Evolutionary conservation across 2,888 invertebrate genomes (phyloP), one percentile per base, ranked within the genome.

Genomic region (Spodoptera exigua): DNA sequence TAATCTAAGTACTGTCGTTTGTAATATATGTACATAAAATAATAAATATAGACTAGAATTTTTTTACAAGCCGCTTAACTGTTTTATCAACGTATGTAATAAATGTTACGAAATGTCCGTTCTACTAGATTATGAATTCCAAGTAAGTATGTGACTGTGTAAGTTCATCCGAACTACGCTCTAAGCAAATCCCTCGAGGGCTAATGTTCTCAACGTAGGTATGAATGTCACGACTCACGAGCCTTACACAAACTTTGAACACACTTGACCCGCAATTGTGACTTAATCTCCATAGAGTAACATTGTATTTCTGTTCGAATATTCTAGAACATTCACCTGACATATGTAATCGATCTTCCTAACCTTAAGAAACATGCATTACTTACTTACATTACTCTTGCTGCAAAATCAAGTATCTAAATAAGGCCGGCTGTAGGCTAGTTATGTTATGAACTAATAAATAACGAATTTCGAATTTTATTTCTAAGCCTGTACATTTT

Each of bases 21-120:
- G 91, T 91, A 91, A 87, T 81, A 92, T 92, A 92, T 91, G 91
- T 93, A 93, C 73, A 93, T 90, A 40, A 64, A 59, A 55, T 34
- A 75, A 79, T 82, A 79, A 77, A 61, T 87, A 59, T 68, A 89
- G 84, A 73, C 63, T 89, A 89, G 84, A 79, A 0, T 86, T 88
- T 88, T 89, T 90, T 89, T 90, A 89, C 83, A 83, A 84, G 76
- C 82, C 76, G 85, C 86, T 89, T 86, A 74, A 80, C 74, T 70
- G 47, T 68, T 76, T 73, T 64, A 56, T 75, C 51, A 34, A 69
- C 46, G 63, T 74, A 54, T 71, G 41, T 74, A 65, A 78, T 78
- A 81, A 80, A 75, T 77, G 68, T 78, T 70, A 72, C 54, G 56
- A 75, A 72, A 68, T 73, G 63, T 78, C 70, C 69, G 66, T 78